Percentiles rank a stretch among this genome's conserved stretches.
Evolutionary conservation across 2,797 vertebrate species (phyloP).

Genomic region (Lagorchestes hirsutus): DNA sequence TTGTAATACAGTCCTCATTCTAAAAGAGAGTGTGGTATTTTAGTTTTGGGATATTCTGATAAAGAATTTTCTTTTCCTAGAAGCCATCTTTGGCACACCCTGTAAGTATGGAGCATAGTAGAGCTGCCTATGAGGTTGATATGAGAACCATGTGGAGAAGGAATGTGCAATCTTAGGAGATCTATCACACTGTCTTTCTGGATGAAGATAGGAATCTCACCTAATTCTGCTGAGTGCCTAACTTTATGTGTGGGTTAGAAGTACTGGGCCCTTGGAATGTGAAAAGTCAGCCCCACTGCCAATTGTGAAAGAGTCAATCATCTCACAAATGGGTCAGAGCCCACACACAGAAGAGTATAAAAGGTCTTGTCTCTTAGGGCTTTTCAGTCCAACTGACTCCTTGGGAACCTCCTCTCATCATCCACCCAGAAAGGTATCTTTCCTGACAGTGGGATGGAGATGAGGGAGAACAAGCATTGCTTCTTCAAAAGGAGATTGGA

Average conservation of each 20-base stretch:
- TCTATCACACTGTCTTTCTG: neutral
- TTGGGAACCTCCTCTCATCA: constrained; percentile 11
- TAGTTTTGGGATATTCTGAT: neutral
- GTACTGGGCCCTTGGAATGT: constrained; percentile 48
- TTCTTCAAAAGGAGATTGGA: neutral
- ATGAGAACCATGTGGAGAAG: neutral
- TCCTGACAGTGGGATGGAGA: neutral
- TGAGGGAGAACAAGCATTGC: neutral
- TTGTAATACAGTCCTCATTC: neutral
- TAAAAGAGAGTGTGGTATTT: constrained; percentile 33
- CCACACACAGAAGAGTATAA: constrained; percentile 48
- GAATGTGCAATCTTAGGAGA: neutral
- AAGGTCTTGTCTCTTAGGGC: constrained; percentile 28
- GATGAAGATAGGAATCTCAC: neutral
- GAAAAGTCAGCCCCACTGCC: constrained; percentile 27
- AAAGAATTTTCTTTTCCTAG: neutral
- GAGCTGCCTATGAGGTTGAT: constrained; percentile 53
- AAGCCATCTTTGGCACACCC: neutral
- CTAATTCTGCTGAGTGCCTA: constrained; percentile 36
- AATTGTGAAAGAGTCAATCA: constrained; percentile 46
- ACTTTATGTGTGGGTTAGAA: constrained; percentile 41
- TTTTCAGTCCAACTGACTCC: constrained; percentile 42
- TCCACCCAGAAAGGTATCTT: constrained; percentile 50
- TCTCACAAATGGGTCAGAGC: neutral
- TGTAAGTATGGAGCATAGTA: constrained; percentile 54